Evolutionary conservation across 2,888 invertebrate species (phyloP).

Genomic region (Diploptera punctata): DNA sequence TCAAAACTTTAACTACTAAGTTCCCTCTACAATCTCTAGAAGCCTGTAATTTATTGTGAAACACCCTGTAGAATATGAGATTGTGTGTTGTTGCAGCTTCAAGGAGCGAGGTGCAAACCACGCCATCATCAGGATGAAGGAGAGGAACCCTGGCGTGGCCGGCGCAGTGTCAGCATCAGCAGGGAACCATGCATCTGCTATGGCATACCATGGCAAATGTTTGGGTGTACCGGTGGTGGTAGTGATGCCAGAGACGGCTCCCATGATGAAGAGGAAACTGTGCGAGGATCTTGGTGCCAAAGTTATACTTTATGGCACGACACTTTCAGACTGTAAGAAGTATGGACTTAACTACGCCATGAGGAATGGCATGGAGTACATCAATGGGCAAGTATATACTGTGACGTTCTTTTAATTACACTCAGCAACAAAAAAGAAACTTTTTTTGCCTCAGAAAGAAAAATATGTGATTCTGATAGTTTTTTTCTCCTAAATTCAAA

Average conservation of each 20-base stretch:
- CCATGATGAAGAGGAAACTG: constrained; percentile 61
- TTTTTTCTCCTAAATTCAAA: too few relatives aligned
- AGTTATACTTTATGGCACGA: constrained; percentile 58
- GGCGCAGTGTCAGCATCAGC: constrained; percentile 64
- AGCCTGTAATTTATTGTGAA: too few relatives aligned
- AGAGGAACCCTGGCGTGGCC: constrained; percentile 52
- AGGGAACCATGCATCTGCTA: constrained; percentile 64
- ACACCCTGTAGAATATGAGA: too few relatives aligned
- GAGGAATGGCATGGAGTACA: constrained; percentile 55
- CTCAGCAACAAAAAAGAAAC: too few relatives aligned
- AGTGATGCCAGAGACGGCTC: constrained; percentile 63
- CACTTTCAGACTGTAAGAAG: constrained; percentile 56
- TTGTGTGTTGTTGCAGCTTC: constrained; percentile 59
- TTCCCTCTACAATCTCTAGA: too few relatives aligned
- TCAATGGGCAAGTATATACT: constrained; percentile 63
- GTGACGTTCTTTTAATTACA: too few relatives aligned
- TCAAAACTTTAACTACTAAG: too few relatives aligned
- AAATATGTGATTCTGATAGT: too few relatives aligned
- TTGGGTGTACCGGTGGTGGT: constrained; percentile 59
- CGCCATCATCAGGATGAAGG: constrained; percentile 55
- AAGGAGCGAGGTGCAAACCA: constrained; percentile 64
- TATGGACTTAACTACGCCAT: not conserved
- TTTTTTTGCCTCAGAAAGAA: too few relatives aligned
- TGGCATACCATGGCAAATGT: constrained; percentile 61
- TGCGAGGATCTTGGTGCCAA: constrained; percentile 60